phyloP scores from a whole-genome alignment of 2,888 invertebrate genomes.

The Vannuccia rotundouncinata region DNA sequence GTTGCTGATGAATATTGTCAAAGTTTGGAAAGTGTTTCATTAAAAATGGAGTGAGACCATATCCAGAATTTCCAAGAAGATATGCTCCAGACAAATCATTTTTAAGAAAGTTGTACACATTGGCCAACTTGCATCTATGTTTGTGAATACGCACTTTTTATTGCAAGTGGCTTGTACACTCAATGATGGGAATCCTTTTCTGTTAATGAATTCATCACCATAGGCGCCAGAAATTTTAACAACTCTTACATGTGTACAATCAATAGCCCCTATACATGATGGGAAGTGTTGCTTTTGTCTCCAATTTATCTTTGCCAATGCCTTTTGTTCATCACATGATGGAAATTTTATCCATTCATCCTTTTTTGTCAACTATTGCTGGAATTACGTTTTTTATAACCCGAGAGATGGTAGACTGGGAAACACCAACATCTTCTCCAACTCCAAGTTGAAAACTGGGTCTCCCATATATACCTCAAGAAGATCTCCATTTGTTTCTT shows the following conservation, averaged over 20 bases:
- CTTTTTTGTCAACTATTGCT: slow-evolving; percentile 8
- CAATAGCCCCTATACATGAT: slow-evolving; percentile 2
- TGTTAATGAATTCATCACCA: slow-evolving; percentile 8
- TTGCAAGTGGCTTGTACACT: slow-evolving; percentile 4
- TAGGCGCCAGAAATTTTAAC: background rate
- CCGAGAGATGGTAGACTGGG: slow-evolving; percentile 21
- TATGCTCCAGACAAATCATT: background rate
- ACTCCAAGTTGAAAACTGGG: slow-evolving; percentile 32
- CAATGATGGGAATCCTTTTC: background rate
- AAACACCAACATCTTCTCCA: slow-evolving; percentile 16
- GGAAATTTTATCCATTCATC: slow-evolving; percentile 33
- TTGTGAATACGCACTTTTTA: background rate
- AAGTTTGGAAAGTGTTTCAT: background rate
- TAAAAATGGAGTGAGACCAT: background rate
- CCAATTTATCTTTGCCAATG: background rate
- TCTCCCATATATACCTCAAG: slow-evolving; percentile 29
- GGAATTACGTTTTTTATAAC: background rate
- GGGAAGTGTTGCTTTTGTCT: background rate
- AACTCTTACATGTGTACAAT: slow-evolving; percentile 1
- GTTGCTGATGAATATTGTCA: background rate
- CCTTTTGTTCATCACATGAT: background rate
- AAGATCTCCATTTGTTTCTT: slow-evolving; percentile 33
- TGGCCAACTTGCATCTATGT: background rate
- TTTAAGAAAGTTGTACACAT: background rate
- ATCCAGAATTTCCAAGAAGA: background rate